These are phyloP conservation scores for Dromaius novaehollandiae DNA, from an alignment of 2,113 vertebrate genomes.

Conservation along the genomic window DNA sequence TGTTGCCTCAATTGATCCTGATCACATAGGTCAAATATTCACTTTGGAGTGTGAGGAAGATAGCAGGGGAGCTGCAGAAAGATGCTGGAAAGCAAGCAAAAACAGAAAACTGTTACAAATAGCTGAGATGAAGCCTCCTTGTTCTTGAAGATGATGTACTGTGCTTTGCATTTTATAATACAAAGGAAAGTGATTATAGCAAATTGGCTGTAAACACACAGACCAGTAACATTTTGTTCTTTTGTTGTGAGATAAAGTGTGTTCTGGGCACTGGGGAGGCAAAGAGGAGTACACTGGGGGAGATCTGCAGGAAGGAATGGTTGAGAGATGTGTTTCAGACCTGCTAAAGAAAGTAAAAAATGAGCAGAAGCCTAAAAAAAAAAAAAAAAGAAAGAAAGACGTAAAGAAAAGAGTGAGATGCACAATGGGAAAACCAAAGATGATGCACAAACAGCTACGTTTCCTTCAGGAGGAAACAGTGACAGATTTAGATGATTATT, in stretches of 20 bases:
- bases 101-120: constrained; percentile 50
- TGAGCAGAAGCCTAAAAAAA: background rate
- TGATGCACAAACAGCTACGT: background rate
- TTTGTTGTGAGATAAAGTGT: constrained; percentile 18
- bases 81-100: background rate
- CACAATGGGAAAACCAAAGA: background rate
- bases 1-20: background rate
- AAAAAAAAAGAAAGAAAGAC: constrained; percentile 17
- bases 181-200: constrained; percentile 57
- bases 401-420: constrained; percentile 8
- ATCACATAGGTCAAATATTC: background rate
- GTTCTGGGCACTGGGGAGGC: background rate
- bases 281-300: background rate
- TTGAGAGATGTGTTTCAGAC: background rate
- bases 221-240: constrained; percentile 59
- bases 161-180: constrained; percentile 51
- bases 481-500: constrained; percentile 9
- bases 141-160: constrained; percentile 50
- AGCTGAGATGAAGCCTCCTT: background rate
- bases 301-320: background rate
- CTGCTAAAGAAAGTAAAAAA: constrained; percentile 26
- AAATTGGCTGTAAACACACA: constrained; percentile 54
- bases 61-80: constrained; percentile 3
- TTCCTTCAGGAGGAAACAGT: constrained; percentile 13
- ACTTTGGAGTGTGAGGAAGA: background rate